Conservation (phyloP, 2,888 invertebrate genomes). For the Drosophila kuntzei region DNA sequence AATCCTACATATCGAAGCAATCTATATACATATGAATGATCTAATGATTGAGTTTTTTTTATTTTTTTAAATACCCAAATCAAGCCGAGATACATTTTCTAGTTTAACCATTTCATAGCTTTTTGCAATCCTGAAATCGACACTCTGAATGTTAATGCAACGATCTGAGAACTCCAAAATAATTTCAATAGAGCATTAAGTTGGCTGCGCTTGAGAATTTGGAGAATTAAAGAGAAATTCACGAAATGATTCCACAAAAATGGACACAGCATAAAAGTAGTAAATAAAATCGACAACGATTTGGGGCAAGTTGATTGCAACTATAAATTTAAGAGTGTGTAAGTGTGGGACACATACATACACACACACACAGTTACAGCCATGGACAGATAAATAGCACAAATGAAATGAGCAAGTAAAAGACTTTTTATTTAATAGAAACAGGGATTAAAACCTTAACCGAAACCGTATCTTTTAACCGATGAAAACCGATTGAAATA, state of each 20-base stretch:
- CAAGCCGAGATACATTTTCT: too few relatives aligned
- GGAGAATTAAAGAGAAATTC: conserved; percentile 24
- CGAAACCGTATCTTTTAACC: too few relatives aligned
- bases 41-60: too few relatives aligned
- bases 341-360: conserved; percentile 12
- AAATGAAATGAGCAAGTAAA: too few relatives aligned
- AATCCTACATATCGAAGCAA: too few relatives aligned
- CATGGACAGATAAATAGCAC: too few relatives aligned
- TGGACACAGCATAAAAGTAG: conserved; percentile 14
- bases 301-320: conserved; percentile 58
- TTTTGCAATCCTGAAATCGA: background rate
- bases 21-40: too few relatives aligned
- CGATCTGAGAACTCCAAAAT: conserved; percentile 6
- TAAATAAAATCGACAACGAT: conserved; percentile 49
- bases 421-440: too few relatives aligned
- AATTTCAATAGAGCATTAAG: conserved; percentile 29
- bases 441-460: too few relatives aligned
- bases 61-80: too few relatives aligned
- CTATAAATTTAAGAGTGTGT: conserved; percentile 44
- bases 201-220: conserved; percentile 19
- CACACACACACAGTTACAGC: conserved; percentile 13
- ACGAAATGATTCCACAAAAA: conserved; percentile 24
- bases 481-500: too few relatives aligned
- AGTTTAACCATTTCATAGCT: too few relatives aligned
- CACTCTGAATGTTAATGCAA: background rate